Percentiles rank a stretch among this genome's conserved stretches.
Evolutionary conservation across 1,140 invertebrate species (phyloP).

Genomic region (Neodiprion virginianus): DNA sequence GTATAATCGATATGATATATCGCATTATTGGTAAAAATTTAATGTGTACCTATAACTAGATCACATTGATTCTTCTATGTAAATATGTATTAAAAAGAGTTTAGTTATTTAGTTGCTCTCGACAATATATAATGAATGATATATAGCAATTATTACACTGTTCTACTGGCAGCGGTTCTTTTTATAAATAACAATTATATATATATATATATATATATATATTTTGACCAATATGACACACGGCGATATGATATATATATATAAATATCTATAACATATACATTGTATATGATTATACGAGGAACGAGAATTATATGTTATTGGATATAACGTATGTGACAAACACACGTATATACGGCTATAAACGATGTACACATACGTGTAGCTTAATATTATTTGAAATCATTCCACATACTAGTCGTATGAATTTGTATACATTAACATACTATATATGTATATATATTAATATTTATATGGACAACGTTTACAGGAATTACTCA

Average conservation of each 20-base stretch:
- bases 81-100: constrained; percentile 48
- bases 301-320: background rate
- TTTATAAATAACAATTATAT: constrained; percentile 23
- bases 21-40: too few relatives aligned
- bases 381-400: too few relatives aligned
- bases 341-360: background rate
- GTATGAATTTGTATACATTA: too few relatives aligned
- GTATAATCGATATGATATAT: too few relatives aligned
- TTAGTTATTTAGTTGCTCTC: constrained; percentile 49
- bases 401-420: too few relatives aligned
- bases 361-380: background rate
- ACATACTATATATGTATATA: too few relatives aligned
- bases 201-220: constrained; percentile 35
- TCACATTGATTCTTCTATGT: constrained; percentile 34
- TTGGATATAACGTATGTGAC: background rate
- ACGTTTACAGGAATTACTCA: too few relatives aligned
- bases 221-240: constrained; percentile 33
- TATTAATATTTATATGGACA: too few relatives aligned
- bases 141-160: constrained; percentile 23
- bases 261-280: constrained; percentile 12
- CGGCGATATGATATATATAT: constrained; percentile 24
- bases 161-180: constrained; percentile 30
- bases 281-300: constrained; percentile 10
- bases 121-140: constrained; percentile 39
- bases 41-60: background rate